These are phyloP conservation scores for Eumaeus atala DNA, from an alignment of 1,140 invertebrate genomes.

Conservation along the genomic window DNA sequence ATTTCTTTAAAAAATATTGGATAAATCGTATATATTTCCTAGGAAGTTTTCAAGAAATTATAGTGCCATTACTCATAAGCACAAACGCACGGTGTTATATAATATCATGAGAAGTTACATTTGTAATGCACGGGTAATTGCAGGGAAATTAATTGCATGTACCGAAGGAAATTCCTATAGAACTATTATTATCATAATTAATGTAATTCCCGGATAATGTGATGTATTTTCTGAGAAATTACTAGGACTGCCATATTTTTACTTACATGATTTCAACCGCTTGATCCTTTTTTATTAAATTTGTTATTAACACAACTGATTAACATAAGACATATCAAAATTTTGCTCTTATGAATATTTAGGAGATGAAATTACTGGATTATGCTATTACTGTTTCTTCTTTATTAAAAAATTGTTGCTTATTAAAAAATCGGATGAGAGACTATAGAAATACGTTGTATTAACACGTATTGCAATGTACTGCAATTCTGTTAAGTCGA, in stretches of 20 bases:
- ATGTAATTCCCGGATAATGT: constrained; percentile 14
- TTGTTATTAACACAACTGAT: neutral
- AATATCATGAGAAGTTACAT: constrained; percentile 6
- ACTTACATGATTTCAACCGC: too few species aligned
- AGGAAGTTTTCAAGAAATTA: neutral
- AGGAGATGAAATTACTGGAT: neutral
- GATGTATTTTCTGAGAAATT: neutral
- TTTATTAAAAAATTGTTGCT: neutral
- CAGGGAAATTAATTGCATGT: constrained; percentile 10
- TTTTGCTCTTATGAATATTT: neutral
- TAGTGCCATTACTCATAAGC: neutral
- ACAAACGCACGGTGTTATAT: neutral
- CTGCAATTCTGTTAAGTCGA: neutral
- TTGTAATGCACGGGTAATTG: constrained; percentile 3
- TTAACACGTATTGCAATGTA: too few species aligned
- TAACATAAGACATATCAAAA: neutral
- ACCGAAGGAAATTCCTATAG: neutral
- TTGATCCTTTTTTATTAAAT: neutral
- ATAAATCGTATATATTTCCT: neutral
- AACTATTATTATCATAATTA: constrained; percentile 17
- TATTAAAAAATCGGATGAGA: neutral
- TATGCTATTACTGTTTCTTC: neutral
- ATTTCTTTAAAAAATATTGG: neutral
- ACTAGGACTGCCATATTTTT: constrained; percentile 1
- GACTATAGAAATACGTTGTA: too few species aligned